These are phyloP conservation scores for Oryzaephilus surinamensis DNA, from an alignment of 1,140 invertebrate species.

Conservation along the genomic window DNA sequence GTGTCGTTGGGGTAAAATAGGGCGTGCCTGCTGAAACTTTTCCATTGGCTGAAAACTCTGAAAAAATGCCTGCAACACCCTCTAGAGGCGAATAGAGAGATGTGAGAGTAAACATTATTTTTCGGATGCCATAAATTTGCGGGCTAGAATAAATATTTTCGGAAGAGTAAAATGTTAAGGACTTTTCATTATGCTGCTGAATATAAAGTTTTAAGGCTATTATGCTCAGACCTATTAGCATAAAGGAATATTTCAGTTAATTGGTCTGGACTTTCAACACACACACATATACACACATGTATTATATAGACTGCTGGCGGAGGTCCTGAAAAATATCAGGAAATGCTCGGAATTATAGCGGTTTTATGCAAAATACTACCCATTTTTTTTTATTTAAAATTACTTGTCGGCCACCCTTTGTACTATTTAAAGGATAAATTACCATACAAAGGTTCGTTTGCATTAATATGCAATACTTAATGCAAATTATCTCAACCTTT, in stretches of 20 bases:
- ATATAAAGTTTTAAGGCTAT: constrained; percentile 36
- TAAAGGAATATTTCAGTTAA: constrained; percentile 35
- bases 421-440: no score
- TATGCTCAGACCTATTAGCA: constrained; percentile 33
- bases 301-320: background rate
- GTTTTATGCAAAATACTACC: constrained; percentile 25
- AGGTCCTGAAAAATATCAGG: constrained; percentile 22
- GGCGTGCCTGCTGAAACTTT: constrained; percentile 29
- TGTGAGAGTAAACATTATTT: constrained; percentile 36
- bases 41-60: constrained; percentile 35
- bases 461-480: no score
- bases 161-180: constrained; percentile 39
- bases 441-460: constrained; percentile 8
- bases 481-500: no score
- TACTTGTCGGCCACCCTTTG: constrained; percentile 9
- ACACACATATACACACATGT: constrained; percentile 1
- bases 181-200: constrained; percentile 36
- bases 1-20: no score
- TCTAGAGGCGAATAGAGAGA: constrained; percentile 17
- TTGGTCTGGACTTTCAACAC: constrained; percentile 27
- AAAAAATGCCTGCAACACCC: constrained; percentile 33
- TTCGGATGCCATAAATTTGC: constrained; percentile 38
- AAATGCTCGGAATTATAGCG: constrained; percentile 27
- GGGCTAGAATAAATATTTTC: constrained; percentile 38
- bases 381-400: constrained; percentile 10